Percentiles rank a stretch among this genome's conserved stretches.
phyloP scores from a whole-genome alignment of 2,113 vertebrate species.

The Siniperca knerii region DNA sequence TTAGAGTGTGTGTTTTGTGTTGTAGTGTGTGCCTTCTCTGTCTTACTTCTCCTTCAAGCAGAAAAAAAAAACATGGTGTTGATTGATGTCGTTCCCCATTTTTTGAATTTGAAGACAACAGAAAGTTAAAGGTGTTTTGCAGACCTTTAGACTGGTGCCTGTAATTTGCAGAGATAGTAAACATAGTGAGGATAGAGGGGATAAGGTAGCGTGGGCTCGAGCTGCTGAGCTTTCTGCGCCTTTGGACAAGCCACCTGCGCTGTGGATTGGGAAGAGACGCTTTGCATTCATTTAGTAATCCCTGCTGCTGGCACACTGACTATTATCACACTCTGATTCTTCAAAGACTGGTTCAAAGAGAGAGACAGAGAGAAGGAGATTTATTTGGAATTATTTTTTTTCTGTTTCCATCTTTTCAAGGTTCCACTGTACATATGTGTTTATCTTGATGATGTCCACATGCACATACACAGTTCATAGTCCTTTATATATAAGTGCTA shows the following conservation, averaged over 20 bases:
- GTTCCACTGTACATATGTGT: background rate
- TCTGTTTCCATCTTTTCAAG: slow-evolving; percentile 5
- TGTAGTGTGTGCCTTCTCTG: too few species aligned
- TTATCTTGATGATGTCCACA: background rate
- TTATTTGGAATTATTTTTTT: slow-evolving; percentile 4
- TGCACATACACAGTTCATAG: background rate
- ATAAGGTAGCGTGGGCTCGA: slow-evolving; percentile 15
- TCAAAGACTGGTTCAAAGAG: slow-evolving; percentile 48
- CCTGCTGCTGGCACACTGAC: slow-evolving; percentile 48
- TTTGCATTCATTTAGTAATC: slow-evolving; percentile 73
- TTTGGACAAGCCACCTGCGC: slow-evolving; percentile 49
- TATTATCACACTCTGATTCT: slow-evolving; percentile 59
- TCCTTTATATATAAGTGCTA: background rate
- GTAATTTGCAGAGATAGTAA: slow-evolving; percentile 14
- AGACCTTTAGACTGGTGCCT: background rate
- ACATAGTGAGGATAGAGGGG: slow-evolving; percentile 13
- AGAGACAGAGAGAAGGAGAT: background rate
- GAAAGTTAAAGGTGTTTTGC: background rate
- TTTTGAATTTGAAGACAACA: background rate
- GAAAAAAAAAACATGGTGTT: background rate
- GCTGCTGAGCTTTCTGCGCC: background rate
- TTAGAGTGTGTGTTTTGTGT: background rate
- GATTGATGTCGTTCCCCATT: background rate
- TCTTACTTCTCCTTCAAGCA: background rate
- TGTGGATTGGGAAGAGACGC: slow-evolving; percentile 36